A percentile compares a stretch with the other conserved stretches of the same genome.
phyloP scores from a whole-genome alignment of 2,888 invertebrate genomes.

The Agonopterix arenella region DNA sequence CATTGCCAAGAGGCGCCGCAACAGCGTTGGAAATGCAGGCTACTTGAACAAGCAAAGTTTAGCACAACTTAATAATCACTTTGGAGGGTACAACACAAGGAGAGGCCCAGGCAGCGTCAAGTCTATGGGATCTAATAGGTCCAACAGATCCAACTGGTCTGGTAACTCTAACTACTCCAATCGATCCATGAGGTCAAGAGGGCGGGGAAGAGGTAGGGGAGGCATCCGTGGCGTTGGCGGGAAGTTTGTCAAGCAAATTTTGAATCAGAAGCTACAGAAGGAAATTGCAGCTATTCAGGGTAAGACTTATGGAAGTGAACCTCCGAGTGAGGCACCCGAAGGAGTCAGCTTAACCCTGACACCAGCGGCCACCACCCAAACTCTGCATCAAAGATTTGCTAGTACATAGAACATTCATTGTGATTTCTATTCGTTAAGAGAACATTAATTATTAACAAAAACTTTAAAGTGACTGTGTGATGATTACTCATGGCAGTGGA shows the following conservation, averaged over 20 bases:
- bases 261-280: slow-evolving; percentile 60
- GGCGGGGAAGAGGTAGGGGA: slow-evolving; percentile 53
- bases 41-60: slow-evolving; percentile 59
- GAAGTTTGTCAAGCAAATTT: slow-evolving; percentile 56
- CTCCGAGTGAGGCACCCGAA: slow-evolving; percentile 27
- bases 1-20: slow-evolving; percentile 54
- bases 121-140: slow-evolving; percentile 59
- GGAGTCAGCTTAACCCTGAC: slow-evolving; percentile 56
- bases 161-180: slow-evolving; percentile 35
- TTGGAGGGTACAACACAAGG: slow-evolving; percentile 47
- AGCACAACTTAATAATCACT: slow-evolving; percentile 55
- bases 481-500: too few relatives aligned
- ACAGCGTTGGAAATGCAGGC: slow-evolving; percentile 55
- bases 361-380: slow-evolving; percentile 55
- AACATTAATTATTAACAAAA: too few relatives aligned
- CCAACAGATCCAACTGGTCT: slow-evolving; percentile 44
- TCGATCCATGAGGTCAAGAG: slow-evolving; percentile 37
- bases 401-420: slow-evolving; percentile 22
- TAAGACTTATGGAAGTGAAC: slow-evolving; percentile 34
- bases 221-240: slow-evolving; percentile 46
- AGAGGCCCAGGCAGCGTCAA: slow-evolving; percentile 63
- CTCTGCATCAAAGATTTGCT: slow-evolving; percentile 67
- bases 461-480: too few relatives aligned
- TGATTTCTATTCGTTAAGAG: too few relatives aligned
- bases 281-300: slow-evolving; percentile 69